Evolutionary conservation across 2,888 invertebrate species (phyloP).

Genomic region (Biston stratarius): DNA sequence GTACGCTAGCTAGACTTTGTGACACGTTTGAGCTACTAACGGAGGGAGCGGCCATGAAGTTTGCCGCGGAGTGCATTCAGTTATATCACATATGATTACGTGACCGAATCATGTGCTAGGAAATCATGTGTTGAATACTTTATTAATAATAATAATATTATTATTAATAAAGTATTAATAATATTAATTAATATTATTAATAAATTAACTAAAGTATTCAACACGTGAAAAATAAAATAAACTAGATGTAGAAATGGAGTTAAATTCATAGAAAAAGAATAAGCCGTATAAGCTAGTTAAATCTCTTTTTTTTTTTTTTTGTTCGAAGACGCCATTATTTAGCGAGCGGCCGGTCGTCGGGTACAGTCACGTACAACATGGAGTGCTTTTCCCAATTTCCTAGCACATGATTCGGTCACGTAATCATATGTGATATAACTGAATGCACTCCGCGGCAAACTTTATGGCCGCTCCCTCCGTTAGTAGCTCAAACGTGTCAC

Average conservation of each 20-base stretch:
- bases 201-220: too few species aligned
- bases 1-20: too few species aligned
- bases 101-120: constrained; percentile 48
- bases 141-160: too few species aligned
- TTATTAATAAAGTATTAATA: too few species aligned
- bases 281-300: constrained; percentile 6
- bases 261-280: too few species aligned
- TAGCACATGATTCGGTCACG: constrained; percentile 50
- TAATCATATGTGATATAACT: constrained; percentile 42
- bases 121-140: too few species aligned
- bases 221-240: too few species aligned
- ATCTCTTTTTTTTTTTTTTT: constrained; percentile 20
- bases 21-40: too few species aligned
- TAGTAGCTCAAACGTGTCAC: too few species aligned
- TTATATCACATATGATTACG: constrained; percentile 46
- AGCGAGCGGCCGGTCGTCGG: constrained; percentile 8
- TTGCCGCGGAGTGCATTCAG: constrained; percentile 22
- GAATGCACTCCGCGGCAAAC: constrained; percentile 19
- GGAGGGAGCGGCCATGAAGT: background rate
- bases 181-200: too few species aligned
- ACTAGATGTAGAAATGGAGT: too few species aligned
- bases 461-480: background rate
- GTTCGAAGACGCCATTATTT: constrained; percentile 29
- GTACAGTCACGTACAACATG: constrained; percentile 49
- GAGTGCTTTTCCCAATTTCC: constrained; percentile 55